phyloP scores from a whole-genome alignment of 2,797 vertebrate genomes.

The Bryconaethiops microstoma region DNA sequence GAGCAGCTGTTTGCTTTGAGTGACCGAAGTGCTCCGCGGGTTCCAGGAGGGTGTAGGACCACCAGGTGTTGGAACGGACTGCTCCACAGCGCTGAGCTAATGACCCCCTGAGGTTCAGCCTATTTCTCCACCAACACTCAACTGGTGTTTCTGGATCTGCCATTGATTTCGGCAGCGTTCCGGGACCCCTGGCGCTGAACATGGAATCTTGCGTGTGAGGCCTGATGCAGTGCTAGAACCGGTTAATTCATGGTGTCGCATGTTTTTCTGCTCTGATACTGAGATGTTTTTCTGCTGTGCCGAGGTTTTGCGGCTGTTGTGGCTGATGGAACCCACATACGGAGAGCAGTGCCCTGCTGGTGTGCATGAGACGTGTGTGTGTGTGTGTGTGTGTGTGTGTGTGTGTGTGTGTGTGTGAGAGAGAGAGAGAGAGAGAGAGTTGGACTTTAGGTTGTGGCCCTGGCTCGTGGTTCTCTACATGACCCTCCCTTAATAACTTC shows the following conservation, averaged over 20 bases:
- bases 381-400: neutral
- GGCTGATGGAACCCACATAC: slow-evolving; percentile 11
- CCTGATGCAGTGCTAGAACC: neutral
- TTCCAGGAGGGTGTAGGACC: slow-evolving; percentile 57
- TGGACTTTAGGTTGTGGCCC: slow-evolving; percentile 37
- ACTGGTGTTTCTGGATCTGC: neutral
- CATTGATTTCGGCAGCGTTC: neutral
- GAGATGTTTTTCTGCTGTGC: neutral
- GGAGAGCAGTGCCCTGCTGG: neutral
- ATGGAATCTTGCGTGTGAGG: slow-evolving; percentile 9
- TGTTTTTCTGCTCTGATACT: neutral
- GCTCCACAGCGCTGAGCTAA: slow-evolving; percentile 60
- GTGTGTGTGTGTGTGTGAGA: neutral
- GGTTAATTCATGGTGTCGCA: neutral
- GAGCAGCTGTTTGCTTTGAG: neutral
- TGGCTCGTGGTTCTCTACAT: slow-evolving; percentile 53
- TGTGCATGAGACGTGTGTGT: neutral
- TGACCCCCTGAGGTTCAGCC: slow-evolving; percentile 64
- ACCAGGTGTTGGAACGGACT: slow-evolving; percentile 61
- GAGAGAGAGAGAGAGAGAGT: neutral
- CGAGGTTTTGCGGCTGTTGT: neutral
- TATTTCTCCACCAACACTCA: slow-evolving; percentile 42
- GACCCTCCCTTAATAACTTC: slow-evolving; percentile 62
- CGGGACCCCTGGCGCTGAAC: neutral
- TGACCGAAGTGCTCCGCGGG: neutral